Base-by-base conservation (phyloP, 23 tunicate species). In the Botrylloides violaceus region DNA sequence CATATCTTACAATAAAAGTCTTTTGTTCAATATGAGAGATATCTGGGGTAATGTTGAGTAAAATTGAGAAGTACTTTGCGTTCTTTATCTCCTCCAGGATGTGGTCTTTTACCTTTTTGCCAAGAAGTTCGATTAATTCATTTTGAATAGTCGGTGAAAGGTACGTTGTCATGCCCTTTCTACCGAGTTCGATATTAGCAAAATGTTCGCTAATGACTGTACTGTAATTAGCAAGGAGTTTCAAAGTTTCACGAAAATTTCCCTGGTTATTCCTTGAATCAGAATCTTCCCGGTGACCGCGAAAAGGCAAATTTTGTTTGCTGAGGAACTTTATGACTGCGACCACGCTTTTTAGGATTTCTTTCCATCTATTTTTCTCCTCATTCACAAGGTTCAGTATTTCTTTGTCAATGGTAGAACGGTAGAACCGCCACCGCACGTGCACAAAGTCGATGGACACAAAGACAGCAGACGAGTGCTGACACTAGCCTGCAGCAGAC, bases 251-350 rank as follows among this genome's bases (percentile, higher is more conserved):
- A 35, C 56, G 47, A 72, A 72, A 72, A 72, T 72, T 72, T 30
- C 35, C 77, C 47, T 72, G 77, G 56, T 72, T 72, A n/a, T n/a
- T n/a, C 29, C 47, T 72, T 56, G 77, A 72, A 35, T 72, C 70
- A 72, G 47, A 72, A 72, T 24, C 77, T 72, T 72, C 77, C 55
- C 55, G 55, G 18, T 47, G 55, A 47, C 55, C 55, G 18, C 55
- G 55, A 18, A 47, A 47, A 47, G 55, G 55, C 12, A 47, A n/a
- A 57, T 72, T 72, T 72, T 72, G 36, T 57, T 72, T 72, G 29
- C 77, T 72, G 39, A 59, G 77, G 57, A 59, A 59, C 47, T 20
- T 12, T 59, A 59, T 59, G 77, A 59, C 77, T 18, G 39, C 77
- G 47, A 72, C 70, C 29, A 72, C 77, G 72, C 71, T 72, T 18